phyloP scores from a whole-genome alignment of 2,797 vertebrate genomes.

The Trachops cirrhosus region DNA sequence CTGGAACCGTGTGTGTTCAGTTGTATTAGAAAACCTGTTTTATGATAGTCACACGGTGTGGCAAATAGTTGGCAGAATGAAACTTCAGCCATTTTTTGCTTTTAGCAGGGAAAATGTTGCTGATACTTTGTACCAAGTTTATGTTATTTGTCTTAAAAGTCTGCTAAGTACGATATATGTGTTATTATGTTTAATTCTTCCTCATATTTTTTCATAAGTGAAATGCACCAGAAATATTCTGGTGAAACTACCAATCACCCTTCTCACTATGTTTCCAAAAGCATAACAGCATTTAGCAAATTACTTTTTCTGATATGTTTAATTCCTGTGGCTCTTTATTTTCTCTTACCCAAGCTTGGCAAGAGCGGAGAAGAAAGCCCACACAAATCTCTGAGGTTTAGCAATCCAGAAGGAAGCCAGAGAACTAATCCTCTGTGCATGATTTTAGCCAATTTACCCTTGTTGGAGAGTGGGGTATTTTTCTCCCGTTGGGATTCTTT shows the following conservation, averaged over 20 bases:
- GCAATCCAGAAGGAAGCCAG: not conserved
- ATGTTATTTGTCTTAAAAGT: not conserved
- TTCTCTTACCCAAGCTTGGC: not conserved
- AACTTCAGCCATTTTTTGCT: not conserved
- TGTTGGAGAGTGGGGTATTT: not conserved
- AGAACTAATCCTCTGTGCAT: not conserved
- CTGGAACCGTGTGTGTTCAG: not conserved
- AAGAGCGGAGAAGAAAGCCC: not conserved
- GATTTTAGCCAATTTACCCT: not conserved
- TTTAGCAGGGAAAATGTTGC: not conserved
- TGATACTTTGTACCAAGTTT: not conserved
- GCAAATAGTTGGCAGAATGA: not conserved
- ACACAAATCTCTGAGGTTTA: not conserved
- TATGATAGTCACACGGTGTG: not conserved
- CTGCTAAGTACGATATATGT: not conserved
- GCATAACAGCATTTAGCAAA: slow-evolving; percentile 3
- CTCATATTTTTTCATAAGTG: not conserved
- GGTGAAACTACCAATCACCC: not conserved
- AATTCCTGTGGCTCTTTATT: not conserved
- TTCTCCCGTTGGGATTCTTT: not conserved
- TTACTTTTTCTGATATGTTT: not conserved
- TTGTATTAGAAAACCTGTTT: not conserved
- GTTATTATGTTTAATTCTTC: not conserved
- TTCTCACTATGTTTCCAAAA: slow-evolving; percentile 16
- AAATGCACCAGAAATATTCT: not conserved